Base-by-base conservation (phyloP, 2,113 vertebrate genomes). In the Copsychus sechellarum region DNA sequence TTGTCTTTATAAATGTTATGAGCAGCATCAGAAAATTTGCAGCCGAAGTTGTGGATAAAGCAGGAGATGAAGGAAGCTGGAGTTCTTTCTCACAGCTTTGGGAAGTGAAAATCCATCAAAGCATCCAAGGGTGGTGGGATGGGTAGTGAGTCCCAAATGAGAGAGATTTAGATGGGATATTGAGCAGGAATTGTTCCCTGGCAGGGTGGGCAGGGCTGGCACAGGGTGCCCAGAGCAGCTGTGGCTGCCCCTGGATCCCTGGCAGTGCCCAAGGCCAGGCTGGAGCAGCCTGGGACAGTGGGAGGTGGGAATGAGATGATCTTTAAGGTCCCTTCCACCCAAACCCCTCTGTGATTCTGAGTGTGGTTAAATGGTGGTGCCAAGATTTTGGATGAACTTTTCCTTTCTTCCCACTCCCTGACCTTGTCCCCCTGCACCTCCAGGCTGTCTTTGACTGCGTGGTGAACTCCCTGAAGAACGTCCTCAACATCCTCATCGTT, bases 371-470 rank as follows among this genome's bases (percentile, higher is more conserved):
- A 58, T 6, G 8, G 9, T 40, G 48, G 29, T 18, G 23, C 43
- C 42, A 23, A 33, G 36, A 21, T 12, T 42, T 57, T 25, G 26
- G 36, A 22, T 29, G 14, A 6, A 12, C 17, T 82, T 38, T 8
- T 29, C 34, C 43, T 70, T 64, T 9, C 58, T 65, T 10, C 14
- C 15, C 5, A 38, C 5, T 8, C 40, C 29, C 16, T 69, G 36
- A 50, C 14, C 25, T 51, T 17, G 22, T 24, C 67, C 19, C 50
- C 38, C 56, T 76, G 5, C 8, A 0, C n/a, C 34, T 26, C n/a
- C 97, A 99, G 99, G 99, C 99, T 4, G 99, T 99, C 91, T 99
- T 99, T 60, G 99, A 99, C 98, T 99, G 99, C 1, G 99, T 99
- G 97, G 99, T 99, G 96, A 99, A 99, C 96, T 99, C 99, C 36